Base-by-base conservation (phyloP, 2,113 vertebrate species). In the Ceyx cyanopectus region DNA sequence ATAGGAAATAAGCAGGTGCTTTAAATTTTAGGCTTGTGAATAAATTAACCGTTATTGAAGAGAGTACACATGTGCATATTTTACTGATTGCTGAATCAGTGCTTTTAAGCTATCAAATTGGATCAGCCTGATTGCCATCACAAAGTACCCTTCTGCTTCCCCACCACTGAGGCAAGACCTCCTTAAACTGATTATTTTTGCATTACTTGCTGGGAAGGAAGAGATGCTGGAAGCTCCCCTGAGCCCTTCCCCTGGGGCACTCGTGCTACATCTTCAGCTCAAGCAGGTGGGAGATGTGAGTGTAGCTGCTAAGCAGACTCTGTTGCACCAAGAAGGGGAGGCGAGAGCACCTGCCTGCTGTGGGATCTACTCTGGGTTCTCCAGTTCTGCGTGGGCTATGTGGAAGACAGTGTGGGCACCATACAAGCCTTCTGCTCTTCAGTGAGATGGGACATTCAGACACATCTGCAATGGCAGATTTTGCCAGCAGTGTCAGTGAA, bases 311-410 rank as follows among this genome's bases (percentile, higher is more conserved):
- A 14, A 40, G 48, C 66, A 84, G 34, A 26, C 15, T 57, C 29
- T 6, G 5, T 22, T 29, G 54, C 19, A 6, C 8, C 21, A 16
- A 32, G 12, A 57, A 37, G 48, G 18, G 65, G 24, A 54, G 45
- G 10, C 1, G 4, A 58, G 29, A 1, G 23, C 23, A 23, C 24
- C 15, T 4, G 1, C 1, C 5, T 6, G 51, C 8, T 2, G 10
- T 12, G 56, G 21, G 37, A 18, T n/a, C 26, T 29, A 4, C 18
- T 13, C 30, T 2, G 48, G 14, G 7, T 22, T 63, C 29, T 29
- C 34, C 22, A 9, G 1, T 58, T 43, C 46, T 37, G 23, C 4
- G 2, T 1, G 26, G 3, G 10, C 26, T 8, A 5, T 0, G 0
- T 20, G 29, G 32, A 74, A 46, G 51, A 61, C 27, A 73, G 45